These are phyloP conservation scores for Elaeidobius kamerunicus DNA, from an alignment of 2,888 invertebrate species.

Conservation along the genomic window DNA sequence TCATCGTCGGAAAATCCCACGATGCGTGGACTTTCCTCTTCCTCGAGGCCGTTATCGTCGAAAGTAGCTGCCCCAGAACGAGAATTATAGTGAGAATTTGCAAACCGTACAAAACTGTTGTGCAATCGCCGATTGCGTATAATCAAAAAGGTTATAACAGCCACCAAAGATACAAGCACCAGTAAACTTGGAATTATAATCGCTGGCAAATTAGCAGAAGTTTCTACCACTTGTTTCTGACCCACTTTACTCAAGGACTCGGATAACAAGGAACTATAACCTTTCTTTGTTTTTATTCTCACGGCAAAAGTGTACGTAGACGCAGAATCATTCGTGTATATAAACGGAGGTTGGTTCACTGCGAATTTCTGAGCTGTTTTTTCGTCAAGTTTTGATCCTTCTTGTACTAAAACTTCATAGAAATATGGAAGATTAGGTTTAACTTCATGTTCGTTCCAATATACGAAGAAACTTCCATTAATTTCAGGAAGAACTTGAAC, in stretches of 20 bases:
- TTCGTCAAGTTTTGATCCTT: slow-evolving; percentile 53
- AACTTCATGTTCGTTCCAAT: slow-evolving; percentile 54
- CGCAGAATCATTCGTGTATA: slow-evolving; percentile 54
- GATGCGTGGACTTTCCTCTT: slow-evolving; percentile 85
- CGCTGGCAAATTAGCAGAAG: slow-evolving; percentile 34
- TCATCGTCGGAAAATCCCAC: slow-evolving; percentile 89
- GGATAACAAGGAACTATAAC: slow-evolving; percentile 61
- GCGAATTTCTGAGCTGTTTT: slow-evolving; percentile 52
- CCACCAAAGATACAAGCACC: slow-evolving; percentile 51
- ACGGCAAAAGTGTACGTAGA: slow-evolving; percentile 63
- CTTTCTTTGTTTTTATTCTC: slow-evolving; percentile 57
- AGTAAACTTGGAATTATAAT: slow-evolving; percentile 52
- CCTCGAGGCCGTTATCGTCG: slow-evolving; percentile 69
- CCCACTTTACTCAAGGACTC: slow-evolving; percentile 52
- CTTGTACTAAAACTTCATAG: slow-evolving; percentile 66
- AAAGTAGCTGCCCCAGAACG: slow-evolving; percentile 85
- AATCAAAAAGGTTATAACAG: slow-evolving; percentile 58
- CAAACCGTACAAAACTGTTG: slow-evolving; percentile 76
- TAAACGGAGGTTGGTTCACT: slow-evolving; percentile 56
- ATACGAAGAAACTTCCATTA: slow-evolving; percentile 62
- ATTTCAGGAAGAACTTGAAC: slow-evolving; percentile 58
- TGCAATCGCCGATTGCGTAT: slow-evolving; percentile 71
- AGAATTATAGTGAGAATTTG: slow-evolving; percentile 82
- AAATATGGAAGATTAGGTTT: slow-evolving; percentile 44
- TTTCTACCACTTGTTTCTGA: slow-evolving; percentile 32